These are phyloP conservation scores for Peromyscus leucopus DNA, from an alignment of 2,113 vertebrate genomes.

Conservation along the genomic window DNA sequence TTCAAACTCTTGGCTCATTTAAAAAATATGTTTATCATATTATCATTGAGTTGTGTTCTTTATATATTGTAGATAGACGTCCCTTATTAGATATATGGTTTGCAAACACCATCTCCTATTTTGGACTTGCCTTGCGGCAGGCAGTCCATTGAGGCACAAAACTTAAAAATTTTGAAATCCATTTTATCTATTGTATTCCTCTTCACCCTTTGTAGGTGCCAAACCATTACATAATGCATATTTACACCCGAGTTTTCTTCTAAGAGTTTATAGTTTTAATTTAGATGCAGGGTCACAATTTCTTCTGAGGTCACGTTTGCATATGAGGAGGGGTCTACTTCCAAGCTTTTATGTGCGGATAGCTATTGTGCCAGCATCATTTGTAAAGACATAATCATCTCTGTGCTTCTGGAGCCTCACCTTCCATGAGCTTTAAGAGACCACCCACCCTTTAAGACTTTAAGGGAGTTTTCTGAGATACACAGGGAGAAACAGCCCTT, in stretches of 20 bases:
- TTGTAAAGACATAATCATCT: neutral
- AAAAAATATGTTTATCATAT: neutral
- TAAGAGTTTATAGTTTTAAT: neutral
- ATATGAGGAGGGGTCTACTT: neutral
- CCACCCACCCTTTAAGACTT: neutral
- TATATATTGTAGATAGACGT: neutral
- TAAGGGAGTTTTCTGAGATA: neutral
- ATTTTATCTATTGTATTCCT: neutral
- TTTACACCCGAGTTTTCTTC: neutral
- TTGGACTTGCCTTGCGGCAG: neutral
- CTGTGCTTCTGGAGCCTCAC: neutral
- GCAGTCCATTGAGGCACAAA: neutral
- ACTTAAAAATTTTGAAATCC: neutral
- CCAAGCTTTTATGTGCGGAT: neutral
- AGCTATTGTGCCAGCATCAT: neutral
- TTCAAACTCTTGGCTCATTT: neutral
- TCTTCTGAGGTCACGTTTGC: constrained; percentile 10
- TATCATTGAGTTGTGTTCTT: neutral
- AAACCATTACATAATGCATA: neutral
- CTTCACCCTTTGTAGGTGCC: neutral
- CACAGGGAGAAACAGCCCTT: neutral
- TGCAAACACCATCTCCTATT: constrained; percentile 7
- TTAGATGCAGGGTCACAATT: neutral
- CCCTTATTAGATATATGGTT: neutral
- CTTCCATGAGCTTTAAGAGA: neutral